Percentiles rank a stretch among this genome's conserved stretches.
phyloP scores from a whole-genome alignment of 2,797 vertebrate genomes.

The Florisuga fusca region DNA sequence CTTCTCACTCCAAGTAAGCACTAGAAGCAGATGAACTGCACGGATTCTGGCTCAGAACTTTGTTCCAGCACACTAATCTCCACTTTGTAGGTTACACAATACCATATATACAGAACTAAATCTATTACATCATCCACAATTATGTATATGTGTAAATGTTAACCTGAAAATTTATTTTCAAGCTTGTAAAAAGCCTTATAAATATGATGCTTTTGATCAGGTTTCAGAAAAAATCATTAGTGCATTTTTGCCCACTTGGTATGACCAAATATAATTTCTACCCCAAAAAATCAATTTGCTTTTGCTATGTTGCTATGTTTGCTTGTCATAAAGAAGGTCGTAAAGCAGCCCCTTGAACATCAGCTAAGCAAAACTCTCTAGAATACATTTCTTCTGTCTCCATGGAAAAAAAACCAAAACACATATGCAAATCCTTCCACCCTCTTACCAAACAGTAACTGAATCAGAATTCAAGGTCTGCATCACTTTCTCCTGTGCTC shows the following conservation, averaged over 20 bases:
- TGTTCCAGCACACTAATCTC: background rate
- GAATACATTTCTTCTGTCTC: background rate
- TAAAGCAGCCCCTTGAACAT: background rate
- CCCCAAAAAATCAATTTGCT: background rate
- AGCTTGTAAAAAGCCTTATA: background rate
- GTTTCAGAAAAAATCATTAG: background rate
- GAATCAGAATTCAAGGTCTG: background rate
- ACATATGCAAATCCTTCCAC: background rate
- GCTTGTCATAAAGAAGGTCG: background rate
- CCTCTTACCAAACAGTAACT: background rate
- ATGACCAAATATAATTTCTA: background rate
- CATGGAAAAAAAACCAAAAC: background rate
- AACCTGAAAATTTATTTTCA: background rate
- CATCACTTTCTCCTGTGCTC: background rate
- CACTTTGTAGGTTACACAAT: background rate
- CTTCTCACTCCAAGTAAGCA: background rate
- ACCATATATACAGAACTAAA: background rate
- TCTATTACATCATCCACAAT: background rate
- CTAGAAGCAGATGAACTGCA: background rate
- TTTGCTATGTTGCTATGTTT: background rate
- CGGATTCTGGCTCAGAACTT: background rate
- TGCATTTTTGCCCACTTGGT: background rate
- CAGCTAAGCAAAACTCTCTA: background rate
- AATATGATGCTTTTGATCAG: background rate
- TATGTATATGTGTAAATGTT: rapidly evolving